Evolutionary conservation across 2,888 invertebrate genomes (phyloP).

Genomic region (Mimachlamys varia): DNA sequence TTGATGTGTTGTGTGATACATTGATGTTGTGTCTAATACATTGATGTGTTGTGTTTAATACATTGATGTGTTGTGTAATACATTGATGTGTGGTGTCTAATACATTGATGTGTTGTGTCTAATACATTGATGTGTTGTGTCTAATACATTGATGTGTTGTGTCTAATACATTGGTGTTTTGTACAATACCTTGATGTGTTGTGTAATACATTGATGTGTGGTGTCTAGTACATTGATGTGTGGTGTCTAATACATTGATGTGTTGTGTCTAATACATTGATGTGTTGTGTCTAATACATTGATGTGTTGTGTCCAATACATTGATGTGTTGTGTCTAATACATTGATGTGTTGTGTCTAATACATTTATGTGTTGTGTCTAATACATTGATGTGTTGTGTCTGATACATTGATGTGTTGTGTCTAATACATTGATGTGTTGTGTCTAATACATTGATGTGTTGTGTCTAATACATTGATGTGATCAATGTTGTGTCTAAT

Average conservation of each 20-base stretch:
- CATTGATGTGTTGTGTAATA: background rate
- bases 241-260: too few species aligned
- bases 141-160: background rate
- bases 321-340: background rate
- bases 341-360: background rate
- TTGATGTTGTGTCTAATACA: background rate
- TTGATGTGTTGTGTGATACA: background rate
- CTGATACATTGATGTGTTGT: background rate
- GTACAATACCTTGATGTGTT: too few species aligned
- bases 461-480: background rate
- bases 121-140: background rate
- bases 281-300: too few species aligned
- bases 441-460: background rate
- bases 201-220: too few species aligned
- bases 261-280: too few species aligned
- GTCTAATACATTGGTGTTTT: background rate
- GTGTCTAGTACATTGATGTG: too few species aligned
- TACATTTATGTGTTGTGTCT: background rate
- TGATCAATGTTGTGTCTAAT: too few species aligned
- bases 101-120: background rate
- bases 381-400: background rate
- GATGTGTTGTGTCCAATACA: background rate
- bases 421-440: too few species aligned
- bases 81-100: background rate
- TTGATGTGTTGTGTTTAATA: background rate